Conservation (phyloP, 2,113 vertebrate species). For the Ondatra zibethicus region DNA sequence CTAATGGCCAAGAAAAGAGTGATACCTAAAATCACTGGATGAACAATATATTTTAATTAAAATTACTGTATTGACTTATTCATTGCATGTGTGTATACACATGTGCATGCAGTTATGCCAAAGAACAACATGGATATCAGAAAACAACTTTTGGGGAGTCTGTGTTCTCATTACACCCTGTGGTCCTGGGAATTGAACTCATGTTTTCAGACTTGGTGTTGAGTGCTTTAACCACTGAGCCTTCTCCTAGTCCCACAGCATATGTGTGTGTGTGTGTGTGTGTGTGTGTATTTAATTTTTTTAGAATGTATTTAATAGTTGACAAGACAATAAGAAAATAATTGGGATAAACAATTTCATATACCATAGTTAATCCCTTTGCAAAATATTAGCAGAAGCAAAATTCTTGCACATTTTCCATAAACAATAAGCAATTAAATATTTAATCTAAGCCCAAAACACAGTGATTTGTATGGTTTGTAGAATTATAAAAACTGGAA, state of each 20-base stretch:
- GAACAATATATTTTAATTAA: background rate
- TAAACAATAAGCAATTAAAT: constrained; percentile 39
- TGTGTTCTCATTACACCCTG: background rate
- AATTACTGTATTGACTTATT: background rate
- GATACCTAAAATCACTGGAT: background rate
- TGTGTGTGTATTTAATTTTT: background rate
- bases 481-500: constrained; percentile 44
- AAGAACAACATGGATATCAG: background rate
- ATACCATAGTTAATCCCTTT: constrained; percentile 10
- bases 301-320: constrained; percentile 26
- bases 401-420: constrained; percentile 46
- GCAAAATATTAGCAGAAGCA: background rate
- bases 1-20: constrained; percentile 17
- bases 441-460: constrained; percentile 28
- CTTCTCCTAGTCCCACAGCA: background rate
- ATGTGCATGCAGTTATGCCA: background rate
- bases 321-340: background rate
- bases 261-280: background rate
- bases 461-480: constrained; percentile 60
- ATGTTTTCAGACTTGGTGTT: background rate
- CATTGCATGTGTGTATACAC: background rate
- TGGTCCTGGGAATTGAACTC: background rate
- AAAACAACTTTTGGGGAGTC: background rate
- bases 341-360: constrained; percentile 36
- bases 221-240: background rate